These are phyloP conservation scores for Meliscaeva auricollis DNA, from an alignment of 2,888 invertebrate genomes.

Conservation along the genomic window DNA sequence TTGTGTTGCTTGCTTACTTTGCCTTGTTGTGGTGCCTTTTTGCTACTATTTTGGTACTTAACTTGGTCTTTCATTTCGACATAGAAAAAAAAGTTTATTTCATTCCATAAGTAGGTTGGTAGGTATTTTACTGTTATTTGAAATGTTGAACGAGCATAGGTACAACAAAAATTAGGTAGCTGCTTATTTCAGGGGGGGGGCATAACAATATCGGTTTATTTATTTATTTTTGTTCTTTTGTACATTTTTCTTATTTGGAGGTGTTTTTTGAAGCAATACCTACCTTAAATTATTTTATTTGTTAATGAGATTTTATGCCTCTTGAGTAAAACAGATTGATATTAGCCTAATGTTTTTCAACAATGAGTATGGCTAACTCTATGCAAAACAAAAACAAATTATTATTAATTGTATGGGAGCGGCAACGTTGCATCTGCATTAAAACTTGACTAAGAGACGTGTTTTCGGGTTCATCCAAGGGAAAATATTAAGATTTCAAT, in stretches of 20 bases:
- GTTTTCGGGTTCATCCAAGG: no score
- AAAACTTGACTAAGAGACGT: no score
- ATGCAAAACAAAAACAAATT: no score
- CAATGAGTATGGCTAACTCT: no score
- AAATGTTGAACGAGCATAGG: constrained; percentile 3
- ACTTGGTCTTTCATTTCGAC: background rate
- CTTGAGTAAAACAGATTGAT: no score
- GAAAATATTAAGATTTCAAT: no score
- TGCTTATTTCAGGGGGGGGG: background rate
- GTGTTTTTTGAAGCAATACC: background rate
- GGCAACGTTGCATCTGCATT: no score
- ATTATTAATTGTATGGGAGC: no score
- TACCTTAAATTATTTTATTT: no score
- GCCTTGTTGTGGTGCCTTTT: background rate
- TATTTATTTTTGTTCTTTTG: background rate
- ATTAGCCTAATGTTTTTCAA: no score
- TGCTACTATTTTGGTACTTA: background rate
- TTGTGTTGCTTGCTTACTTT: background rate
- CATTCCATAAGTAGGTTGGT: background rate
- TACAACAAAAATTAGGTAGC: constrained; percentile 1
- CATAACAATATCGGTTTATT: background rate
- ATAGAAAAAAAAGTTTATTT: constrained; percentile 8
- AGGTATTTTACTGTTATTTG: constrained; percentile 17
- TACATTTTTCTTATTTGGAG: background rate
- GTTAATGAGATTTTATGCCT: no score